Evolutionary conservation across 2,888 invertebrate genomes (phyloP).

Genomic region (Polietes domitor): DNA sequence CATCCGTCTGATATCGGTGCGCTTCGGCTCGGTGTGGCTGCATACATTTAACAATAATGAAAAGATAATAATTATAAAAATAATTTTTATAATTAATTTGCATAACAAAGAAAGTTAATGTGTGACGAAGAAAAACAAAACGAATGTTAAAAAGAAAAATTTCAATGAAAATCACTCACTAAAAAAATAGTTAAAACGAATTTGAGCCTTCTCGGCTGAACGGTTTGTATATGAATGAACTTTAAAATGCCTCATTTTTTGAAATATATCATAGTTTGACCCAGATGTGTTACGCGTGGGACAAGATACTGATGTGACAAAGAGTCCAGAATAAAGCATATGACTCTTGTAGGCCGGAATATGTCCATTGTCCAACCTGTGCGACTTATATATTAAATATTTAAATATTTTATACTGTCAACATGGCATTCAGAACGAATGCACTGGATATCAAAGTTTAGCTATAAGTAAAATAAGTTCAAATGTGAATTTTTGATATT

Average conservation of each 20-base stretch:
- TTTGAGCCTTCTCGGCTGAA: too few relatives aligned
- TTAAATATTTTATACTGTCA: too few relatives aligned
- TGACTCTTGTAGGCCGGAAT: too few relatives aligned
- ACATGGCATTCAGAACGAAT: too few relatives aligned
- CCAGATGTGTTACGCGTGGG: not conserved
- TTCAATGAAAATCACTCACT: not conserved
- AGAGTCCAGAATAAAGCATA: too few relatives aligned
- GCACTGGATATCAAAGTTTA: too few relatives aligned
- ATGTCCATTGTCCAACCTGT: too few relatives aligned
- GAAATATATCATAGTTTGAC: not conserved
- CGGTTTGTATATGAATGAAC: constrained; percentile 25
- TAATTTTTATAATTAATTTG: constrained; percentile 39
- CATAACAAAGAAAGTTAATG: constrained; percentile 53
- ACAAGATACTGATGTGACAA: too few relatives aligned
- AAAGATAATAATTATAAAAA: not conserved
- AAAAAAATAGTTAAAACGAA: too few relatives aligned
- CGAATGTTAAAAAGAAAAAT: not conserved
- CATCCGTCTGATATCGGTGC: not conserved
- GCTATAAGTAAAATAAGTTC: too few relatives aligned
- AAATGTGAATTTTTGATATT: too few relatives aligned
- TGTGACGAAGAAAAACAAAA: not conserved
- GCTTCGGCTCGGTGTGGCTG: not conserved
- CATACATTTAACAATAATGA: constrained; percentile 13
- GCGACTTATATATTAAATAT: too few relatives aligned
- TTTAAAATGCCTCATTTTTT: not conserved